Base-by-base conservation (phyloP, 2,888 invertebrate genomes). In the Gonocerus acuteangulatus region DNA sequence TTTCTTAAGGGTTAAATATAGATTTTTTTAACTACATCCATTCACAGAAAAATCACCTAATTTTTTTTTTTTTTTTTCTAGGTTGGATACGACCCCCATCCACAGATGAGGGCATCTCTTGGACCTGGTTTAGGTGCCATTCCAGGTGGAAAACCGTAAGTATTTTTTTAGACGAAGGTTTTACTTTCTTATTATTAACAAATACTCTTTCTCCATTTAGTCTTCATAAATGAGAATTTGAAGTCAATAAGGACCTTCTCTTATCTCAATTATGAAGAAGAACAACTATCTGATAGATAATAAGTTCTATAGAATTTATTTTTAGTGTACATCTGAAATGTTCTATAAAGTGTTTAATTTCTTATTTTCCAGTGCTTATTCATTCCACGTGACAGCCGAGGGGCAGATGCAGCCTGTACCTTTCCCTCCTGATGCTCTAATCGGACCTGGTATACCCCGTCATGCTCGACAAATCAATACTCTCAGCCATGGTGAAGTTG, bases 401-500 rank as follows among this genome's bases (percentile, higher is more conserved):
- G 89, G 89, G 23, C 88, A 89, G 73, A 84, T 90, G 81, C 88
- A 89, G 76, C 95, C 92, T 52, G 94, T 94, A 69, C 92, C 91
- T 63, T 95, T 95, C 78, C 95, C 95, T 23, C 86, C 89, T 21
- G 95, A 96, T 76, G 94, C 95, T 65, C 81, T 94, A 65, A 87
- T 91, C 73, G 93, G 91, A 19, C 89, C 92, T 34, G 95, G 94
- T 65, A 93, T 95, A 69, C 95, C 95, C 44, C 80, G 92, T 62
- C 92, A 93, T 75, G 93, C 94, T 61, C 82, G 92, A 45, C 92
- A 93, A 76, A 88, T 93, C 70, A 91, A 91, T 75, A 94, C 93
- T 13, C 80, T 96, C 65, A 87, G 86, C 67, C 95, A 96, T 75
- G 95, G 95, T 27, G 95, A 96, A 75, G 95, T 95, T 61, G 95